Conservation (phyloP, 2,113 vertebrate species). For the Apus apus region DNA sequence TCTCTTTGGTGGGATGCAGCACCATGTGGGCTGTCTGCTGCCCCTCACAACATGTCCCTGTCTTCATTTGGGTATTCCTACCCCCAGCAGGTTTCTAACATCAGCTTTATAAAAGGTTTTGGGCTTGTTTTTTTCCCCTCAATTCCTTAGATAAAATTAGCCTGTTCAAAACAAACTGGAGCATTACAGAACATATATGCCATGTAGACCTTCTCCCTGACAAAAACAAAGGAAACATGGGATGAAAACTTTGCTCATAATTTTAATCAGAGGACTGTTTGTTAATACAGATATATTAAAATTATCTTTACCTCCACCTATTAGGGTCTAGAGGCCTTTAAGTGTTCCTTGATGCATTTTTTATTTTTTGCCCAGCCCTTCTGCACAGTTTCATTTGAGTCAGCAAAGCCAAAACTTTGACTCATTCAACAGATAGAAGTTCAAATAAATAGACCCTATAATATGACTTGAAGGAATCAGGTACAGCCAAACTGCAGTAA, state of each 20-base stretch:
- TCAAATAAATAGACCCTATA: neutral
- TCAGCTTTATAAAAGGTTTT: neutral
- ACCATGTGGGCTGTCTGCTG: rapidly evolving
- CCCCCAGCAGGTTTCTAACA: neutral
- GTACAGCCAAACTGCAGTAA: neutral
- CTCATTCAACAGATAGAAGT: neutral
- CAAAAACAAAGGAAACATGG: neutral
- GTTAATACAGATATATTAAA: neutral
- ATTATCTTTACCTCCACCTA: neutral
- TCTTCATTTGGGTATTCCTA: neutral
- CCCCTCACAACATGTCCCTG: neutral
- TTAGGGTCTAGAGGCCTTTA: neutral
- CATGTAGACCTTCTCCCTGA: neutral
- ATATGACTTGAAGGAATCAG: neutral
- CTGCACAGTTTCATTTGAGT: neutral
- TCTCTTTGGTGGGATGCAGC: neutral
- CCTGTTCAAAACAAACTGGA: neutral
- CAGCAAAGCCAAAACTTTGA: neutral
- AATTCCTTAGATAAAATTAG: neutral
- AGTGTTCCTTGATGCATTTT: neutral
- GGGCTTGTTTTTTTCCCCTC: neutral
- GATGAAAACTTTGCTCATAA: neutral
- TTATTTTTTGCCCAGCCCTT: neutral
- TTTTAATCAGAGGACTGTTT: neutral
- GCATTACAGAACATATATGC: neutral